Evolutionary conservation across 2,797 vertebrate genomes (phyloP).

Genomic region (Oreochromis mossambicus): DNA sequence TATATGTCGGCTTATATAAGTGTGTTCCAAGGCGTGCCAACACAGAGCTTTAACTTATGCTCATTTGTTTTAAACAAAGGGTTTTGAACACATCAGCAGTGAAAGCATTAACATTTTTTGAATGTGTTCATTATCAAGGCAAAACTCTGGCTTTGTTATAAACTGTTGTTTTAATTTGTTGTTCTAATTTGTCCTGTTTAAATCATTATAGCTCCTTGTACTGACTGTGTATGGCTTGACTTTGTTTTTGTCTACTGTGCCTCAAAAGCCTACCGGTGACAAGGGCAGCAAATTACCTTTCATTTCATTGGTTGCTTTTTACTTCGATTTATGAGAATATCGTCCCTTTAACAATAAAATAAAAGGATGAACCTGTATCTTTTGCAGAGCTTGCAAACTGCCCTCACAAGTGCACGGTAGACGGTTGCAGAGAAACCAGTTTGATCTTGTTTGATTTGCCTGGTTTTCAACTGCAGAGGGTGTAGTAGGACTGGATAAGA

Average conservation of each 20-base stretch:
- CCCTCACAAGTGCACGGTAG: neutral
- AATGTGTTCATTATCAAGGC: neutral
- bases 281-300: neutral
- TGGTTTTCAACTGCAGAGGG: slow-evolving; percentile 69
- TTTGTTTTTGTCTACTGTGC: neutral
- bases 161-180: neutral
- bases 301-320: neutral
- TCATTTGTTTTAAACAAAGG: neutral
- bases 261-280: neutral
- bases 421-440: neutral
- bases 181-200: neutral
- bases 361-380: neutral
- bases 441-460: neutral
- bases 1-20: neutral
- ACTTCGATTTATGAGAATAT: neutral
- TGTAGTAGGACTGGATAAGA: slow-evolving; percentile 53
- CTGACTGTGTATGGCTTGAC: neutral
- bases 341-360: neutral
- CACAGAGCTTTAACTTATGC: neutral
- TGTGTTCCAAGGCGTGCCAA: neutral
- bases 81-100: neutral
- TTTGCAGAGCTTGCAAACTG: neutral
- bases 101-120: neutral
- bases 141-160: neutral
- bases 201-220: neutral